A percentile compares a stretch with the other conserved stretches of the same genome.
Conservation (phyloP, 2,888 invertebrate genomes). For the Folsomia manolachei region DNA sequence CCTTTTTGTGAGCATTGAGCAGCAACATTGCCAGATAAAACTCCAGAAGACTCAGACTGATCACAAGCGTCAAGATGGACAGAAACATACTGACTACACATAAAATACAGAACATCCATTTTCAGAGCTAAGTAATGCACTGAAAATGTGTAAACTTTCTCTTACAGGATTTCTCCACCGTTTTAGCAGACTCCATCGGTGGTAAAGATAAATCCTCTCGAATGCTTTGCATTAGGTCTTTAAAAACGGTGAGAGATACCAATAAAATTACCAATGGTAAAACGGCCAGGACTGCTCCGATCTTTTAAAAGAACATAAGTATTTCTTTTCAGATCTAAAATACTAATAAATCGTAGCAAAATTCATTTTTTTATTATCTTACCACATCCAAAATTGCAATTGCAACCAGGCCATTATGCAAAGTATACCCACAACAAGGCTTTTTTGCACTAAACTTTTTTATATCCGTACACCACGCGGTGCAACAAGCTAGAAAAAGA, state of each 20-base stretch:
- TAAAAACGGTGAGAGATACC: conserved; percentile 41
- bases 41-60: conserved; percentile 41
- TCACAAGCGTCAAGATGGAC: conserved; percentile 36
- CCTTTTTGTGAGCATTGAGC: conserved; percentile 1
- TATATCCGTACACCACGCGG: conserved; percentile 27
- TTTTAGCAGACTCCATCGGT: conserved; percentile 40
- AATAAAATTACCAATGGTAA: conserved; percentile 40
- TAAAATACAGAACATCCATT: too few relatives aligned
- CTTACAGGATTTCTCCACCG: conserved; percentile 44
- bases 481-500: conserved; percentile 26
- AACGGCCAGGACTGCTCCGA: conserved; percentile 39
- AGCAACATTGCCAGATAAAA: conserved; percentile 44
- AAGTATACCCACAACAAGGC: conserved; percentile 39
- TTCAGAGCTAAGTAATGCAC: conserved; percentile 24
- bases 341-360: not conserved
- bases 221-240: conserved; percentile 41
- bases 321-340: not conserved
- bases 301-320: conserved; percentile 14
- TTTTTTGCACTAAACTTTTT: conserved; percentile 36
- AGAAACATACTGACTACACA: conserved; percentile 41
- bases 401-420: conserved; percentile 38
- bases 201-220: conserved; percentile 34
- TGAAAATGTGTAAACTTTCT: conserved; percentile 14
- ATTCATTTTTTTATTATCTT: conserved; percentile 17
- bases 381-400: conserved; percentile 43